Conservation (phyloP, 2,888 invertebrate species). For the Stegana nigrithorax region DNA sequence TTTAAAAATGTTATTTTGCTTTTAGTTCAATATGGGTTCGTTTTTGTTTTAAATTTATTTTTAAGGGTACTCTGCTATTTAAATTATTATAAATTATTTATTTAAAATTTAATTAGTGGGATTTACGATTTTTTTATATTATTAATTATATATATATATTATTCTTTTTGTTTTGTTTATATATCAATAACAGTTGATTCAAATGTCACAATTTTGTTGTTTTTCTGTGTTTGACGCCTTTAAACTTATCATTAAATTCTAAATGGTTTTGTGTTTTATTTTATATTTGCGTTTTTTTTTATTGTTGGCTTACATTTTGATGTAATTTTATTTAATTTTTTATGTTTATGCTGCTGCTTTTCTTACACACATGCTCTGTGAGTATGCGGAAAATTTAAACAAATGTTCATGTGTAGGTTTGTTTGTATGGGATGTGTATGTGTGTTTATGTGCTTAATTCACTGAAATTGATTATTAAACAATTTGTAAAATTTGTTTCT, state of each 20-base stretch:
- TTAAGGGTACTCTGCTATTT: not conserved
- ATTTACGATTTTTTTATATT: slow-evolving; percentile 9
- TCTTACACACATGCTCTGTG: slow-evolving; percentile 37
- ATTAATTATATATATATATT: slow-evolving; percentile 1
- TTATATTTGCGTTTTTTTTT: not conserved
- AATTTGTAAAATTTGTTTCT: slow-evolving; percentile 58
- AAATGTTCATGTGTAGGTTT: slow-evolving; percentile 23
- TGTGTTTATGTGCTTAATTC: slow-evolving; percentile 31
- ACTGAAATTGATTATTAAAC: slow-evolving; percentile 52
- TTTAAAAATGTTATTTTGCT: not conserved
- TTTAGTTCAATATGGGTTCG: not conserved
- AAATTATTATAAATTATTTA: slow-evolving; percentile 3
- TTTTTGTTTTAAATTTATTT: not conserved
- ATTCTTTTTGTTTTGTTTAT: not conserved
- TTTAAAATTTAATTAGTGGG: slow-evolving; percentile 25
- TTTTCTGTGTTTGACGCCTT: slow-evolving; percentile 12
- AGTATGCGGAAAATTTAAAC: slow-evolving; percentile 44
- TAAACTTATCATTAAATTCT: too few relatives aligned
- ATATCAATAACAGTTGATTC: slow-evolving; percentile 7
- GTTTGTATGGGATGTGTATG: slow-evolving; percentile 7
- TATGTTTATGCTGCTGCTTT: slow-evolving; percentile 28
- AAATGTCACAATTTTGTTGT: slow-evolving; percentile 10
- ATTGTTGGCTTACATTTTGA: not conserved
- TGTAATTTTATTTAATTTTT: slow-evolving; percentile 16
- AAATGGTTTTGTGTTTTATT: too few relatives aligned